Conservation (phyloP, 64 coral and sea anemone species). For the Montipora sp. region DNA sequence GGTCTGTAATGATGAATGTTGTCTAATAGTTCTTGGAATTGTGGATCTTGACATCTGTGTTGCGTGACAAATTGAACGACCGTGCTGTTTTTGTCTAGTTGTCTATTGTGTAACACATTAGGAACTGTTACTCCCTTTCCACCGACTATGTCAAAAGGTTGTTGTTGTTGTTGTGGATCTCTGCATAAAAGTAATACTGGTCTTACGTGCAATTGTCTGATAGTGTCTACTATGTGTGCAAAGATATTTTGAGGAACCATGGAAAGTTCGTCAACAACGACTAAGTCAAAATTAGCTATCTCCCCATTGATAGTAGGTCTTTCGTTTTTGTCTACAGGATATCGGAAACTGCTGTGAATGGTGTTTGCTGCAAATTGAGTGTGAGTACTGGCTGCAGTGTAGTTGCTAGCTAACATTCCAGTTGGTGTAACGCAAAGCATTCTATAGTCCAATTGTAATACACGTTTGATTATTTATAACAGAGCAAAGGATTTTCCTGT, state of each 20-base stretch:
- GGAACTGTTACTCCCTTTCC: no score
- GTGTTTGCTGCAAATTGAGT: conserved; percentile 2
- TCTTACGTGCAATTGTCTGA: background rate
- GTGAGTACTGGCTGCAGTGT: background rate
- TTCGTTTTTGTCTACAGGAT: background rate
- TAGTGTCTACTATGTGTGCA: background rate
- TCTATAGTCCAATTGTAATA: background rate
- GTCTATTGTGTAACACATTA: background rate
- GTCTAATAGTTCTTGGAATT: background rate
- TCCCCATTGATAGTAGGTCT: background rate
- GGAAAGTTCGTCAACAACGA: background rate
- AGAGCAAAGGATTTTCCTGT: conserved; percentile 26
- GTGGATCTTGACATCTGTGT: background rate
- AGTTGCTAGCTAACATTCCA: background rate
- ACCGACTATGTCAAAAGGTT: background rate
- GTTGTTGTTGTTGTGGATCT: background rate
- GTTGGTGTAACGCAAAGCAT: background rate
- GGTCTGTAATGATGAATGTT: background rate
- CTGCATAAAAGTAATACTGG: background rate
- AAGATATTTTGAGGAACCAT: background rate
- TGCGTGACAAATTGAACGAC: background rate
- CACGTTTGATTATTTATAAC: background rate
- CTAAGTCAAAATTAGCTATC: background rate
- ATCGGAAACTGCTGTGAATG: conserved; percentile 26
- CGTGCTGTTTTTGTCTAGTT: background rate